These are phyloP conservation scores for Agrochola lota DNA, from an alignment of 2,888 invertebrate genomes.

Conservation along the genomic window DNA sequence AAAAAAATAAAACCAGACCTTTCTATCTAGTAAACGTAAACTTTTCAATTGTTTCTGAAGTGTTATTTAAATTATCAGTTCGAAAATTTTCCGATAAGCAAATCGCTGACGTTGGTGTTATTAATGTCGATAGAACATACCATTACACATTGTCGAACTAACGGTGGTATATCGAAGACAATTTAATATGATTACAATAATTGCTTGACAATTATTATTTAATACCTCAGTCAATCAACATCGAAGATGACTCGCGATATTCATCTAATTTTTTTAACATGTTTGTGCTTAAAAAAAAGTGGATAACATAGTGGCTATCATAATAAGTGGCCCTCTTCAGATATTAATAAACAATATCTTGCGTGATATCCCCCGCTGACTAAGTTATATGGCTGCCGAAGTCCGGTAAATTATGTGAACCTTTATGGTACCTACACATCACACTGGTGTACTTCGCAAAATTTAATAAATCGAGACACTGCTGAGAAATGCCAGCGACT, in stretches of 20 bases:
- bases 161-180: not conserved
- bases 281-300: not conserved
- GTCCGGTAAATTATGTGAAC: not conserved
- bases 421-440: not conserved
- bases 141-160: conserved; percentile 7
- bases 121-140: not conserved
- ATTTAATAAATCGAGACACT: not conserved
- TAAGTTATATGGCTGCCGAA: not conserved
- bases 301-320: not conserved
- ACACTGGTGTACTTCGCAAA: not conserved
- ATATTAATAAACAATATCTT: not conserved
- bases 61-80: not conserved
- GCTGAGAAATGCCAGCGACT: too few species aligned
- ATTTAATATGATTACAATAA: conserved; percentile 40
- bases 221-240: conserved; percentile 17
- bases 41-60: not conserved
- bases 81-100: not conserved
- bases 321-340: not conserved
- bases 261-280: not conserved
- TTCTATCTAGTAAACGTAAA: not conserved
- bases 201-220: conserved; percentile 30
- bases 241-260: conserved; percentile 9
- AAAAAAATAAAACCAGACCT: not conserved
- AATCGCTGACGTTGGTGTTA: not conserved
- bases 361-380: not conserved